Base-by-base conservation (phyloP, 1,140 invertebrate genomes). In the Delia radicum region DNA sequence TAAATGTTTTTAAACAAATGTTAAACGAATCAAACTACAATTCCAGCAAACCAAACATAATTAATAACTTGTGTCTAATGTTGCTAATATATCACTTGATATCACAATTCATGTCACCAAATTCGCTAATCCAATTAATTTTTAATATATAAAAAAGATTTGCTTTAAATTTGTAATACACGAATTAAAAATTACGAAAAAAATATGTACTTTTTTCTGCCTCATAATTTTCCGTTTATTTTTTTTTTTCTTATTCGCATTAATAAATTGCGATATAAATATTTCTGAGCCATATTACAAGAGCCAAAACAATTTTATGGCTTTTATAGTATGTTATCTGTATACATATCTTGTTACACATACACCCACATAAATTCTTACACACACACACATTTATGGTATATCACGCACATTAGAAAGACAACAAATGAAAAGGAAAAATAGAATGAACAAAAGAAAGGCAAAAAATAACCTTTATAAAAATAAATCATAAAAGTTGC, bases 231-330 rank as follows among this genome's bases (percentile, higher is more conserved):
- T n/a, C n/a, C n/a, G n/a, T n/a, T n/a, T n/a, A n/a, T n/a, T n/a
- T n/a, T n/a, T n/a, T n/a, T n/a, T n/a, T 24, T 69, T 69, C 29
- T 21, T 12, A 21, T 33, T 12, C 8, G n/a, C 65, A 69, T 69
- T 69, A 69, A 69, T 69, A 69, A 33, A 69, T 33, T 24, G 10
- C 29, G n/a, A 69, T 67, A 67, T 18, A 29, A 33, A 37, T 69
- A 37, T 69, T 69, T 69, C 29, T 33, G 6, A 69, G 48, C 33
- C 65, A n/a, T 24, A 69, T 69, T 69, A 69, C 29, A 21, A 69
- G 29, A 69, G 65, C 29, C 31, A 31, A 69, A 69, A 69, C 29
- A 69, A 33, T 69, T 69, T 69, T 69, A 69, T 69, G 21, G 65
- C 18, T 69, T 69, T 69, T 69, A 69, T 69, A 31, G 65, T 31